Conservation (phyloP, 2,888 invertebrate genomes). For the Diplazon laetatorius region DNA sequence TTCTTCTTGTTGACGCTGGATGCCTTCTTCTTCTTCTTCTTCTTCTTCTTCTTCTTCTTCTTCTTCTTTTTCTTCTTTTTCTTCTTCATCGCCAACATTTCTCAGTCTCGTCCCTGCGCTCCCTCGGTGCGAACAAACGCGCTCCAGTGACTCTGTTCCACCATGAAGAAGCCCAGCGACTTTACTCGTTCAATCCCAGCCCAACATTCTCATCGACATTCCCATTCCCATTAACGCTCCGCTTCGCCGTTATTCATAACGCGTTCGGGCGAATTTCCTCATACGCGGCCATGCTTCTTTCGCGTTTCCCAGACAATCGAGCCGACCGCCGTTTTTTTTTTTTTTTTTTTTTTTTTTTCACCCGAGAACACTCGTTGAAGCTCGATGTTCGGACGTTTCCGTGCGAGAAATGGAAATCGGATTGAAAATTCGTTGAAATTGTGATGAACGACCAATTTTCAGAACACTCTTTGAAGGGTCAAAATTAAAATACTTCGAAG, state of each 20-base stretch:
- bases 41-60: slow-evolving; percentile 49
- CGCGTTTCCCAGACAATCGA: slow-evolving; percentile 13
- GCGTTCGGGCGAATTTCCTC: slow-evolving; percentile 31
- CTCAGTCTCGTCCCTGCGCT: slow-evolving; percentile 49
- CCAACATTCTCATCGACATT: slow-evolving; percentile 22
- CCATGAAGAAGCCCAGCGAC: background rate
- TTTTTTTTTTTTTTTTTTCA: no score
- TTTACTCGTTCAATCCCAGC: slow-evolving; percentile 25
- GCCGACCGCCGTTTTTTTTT: no score
- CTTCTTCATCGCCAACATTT: slow-evolving; percentile 43
- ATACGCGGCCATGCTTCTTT: slow-evolving; percentile 25
- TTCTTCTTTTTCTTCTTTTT: slow-evolving; percentile 45
- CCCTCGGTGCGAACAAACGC: slow-evolving; percentile 44
- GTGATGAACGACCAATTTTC: no score
- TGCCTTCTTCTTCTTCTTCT: slow-evolving; percentile 47
- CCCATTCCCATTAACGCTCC: slow-evolving; percentile 28
- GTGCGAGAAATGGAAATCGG: no score
- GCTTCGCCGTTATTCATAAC: slow-evolving; percentile 14
- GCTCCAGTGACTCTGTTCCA: slow-evolving; percentile 69
- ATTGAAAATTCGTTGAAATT: no score
- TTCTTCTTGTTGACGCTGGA: background rate
- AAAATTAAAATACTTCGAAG: no score
- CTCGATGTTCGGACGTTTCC: no score
- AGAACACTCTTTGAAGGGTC: no score
- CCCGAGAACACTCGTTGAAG: no score